Percentiles rank a stretch among this genome's conserved stretches.
Conservation (phyloP, 2,888 invertebrate species). For the Glaucopsyche alexis region DNA sequence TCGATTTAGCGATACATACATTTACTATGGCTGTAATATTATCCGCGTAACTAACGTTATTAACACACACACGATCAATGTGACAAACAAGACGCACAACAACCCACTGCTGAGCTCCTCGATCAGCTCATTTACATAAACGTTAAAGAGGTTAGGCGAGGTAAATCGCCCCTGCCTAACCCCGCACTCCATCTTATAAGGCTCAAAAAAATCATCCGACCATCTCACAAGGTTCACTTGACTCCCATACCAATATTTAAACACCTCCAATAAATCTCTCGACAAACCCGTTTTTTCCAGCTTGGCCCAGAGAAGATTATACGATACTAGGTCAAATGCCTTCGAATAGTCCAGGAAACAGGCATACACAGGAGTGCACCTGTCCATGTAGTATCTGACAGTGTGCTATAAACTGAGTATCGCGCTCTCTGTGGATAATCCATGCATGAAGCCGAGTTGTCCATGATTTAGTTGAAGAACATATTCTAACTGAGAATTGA, state of each 20-base stretch:
- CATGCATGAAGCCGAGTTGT: too few relatives aligned
- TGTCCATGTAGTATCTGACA: slow-evolving; percentile 24
- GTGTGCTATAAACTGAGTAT: too few relatives aligned
- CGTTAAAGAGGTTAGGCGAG: slow-evolving; percentile 36
- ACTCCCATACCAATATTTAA: too few relatives aligned
- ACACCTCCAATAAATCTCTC: not conserved
- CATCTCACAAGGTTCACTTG: slow-evolving; percentile 16
- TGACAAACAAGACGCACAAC: slow-evolving; percentile 38
- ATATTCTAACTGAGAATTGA: too few relatives aligned
- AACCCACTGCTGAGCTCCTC: slow-evolving; percentile 38
- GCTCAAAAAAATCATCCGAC: too few relatives aligned
- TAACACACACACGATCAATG: slow-evolving; percentile 34
- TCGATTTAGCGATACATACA: too few relatives aligned
- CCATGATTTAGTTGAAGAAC: too few relatives aligned
- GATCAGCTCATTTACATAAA: slow-evolving; percentile 39
- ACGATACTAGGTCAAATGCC: slow-evolving; percentile 29
- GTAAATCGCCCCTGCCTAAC: slow-evolving; percentile 21
- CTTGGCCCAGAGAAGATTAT: slow-evolving; percentile 26
- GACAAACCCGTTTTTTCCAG: slow-evolving; percentile 12
- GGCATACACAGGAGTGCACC: slow-evolving; percentile 21
- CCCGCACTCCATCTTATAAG: not conserved
- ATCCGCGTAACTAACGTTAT: slow-evolving; percentile 39
- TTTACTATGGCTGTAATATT: too few relatives aligned
- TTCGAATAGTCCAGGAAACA: slow-evolving; percentile 28
- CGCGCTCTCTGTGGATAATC: too few relatives aligned